Evolutionary conservation across 2,113 vertebrate genomes (phyloP), one percentile per base, ranked within the genome.

Genomic region (Silurus meridionalis): DNA sequence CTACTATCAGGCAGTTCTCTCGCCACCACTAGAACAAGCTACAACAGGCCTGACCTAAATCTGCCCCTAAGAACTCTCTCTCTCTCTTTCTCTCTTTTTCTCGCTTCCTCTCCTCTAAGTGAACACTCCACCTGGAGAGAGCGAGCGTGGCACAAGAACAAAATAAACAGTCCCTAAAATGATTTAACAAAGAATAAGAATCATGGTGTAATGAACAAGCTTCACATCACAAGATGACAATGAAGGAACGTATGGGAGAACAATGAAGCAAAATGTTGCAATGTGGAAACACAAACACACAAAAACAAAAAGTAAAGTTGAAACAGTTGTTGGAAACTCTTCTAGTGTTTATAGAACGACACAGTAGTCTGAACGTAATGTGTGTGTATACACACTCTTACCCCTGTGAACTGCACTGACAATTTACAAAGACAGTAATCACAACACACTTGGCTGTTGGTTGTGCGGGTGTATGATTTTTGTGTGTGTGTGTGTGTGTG

Each of bases 11-110:
- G 52, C 79, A 80, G 64, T 89, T 85, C 37, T 80, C 75, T 4
- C 28, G 28, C 37, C 50, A 89, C 58, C 60, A 78, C 72, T 74
- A 78, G 28, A 80, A 87, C 86, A 89, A 80, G 88, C 52, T 85
- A 46, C 63, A 87, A 83, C 88, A 89, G 55, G 88, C 60, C 86
- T 89, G 86, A 87, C 88, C 86, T 67, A 83, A 87, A 80, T 84
- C 83, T 87, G 83, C 72, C 88, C 83, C 86, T 53, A 53, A 85
- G 61, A 85, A 71, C 85, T 83, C 80, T 52, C 87, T 89, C 85
- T 71, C 79, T 55, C 87, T 80, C 85, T 85, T 58, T 28, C 57
- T 80, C 89, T 63, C 88, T 90, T 83, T 88, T 83, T 82, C 60
- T 88, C 89, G 82, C 63, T 69, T 60, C n/a, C 71, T 81, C 86